Evolutionary conservation across 2,888 invertebrate species (phyloP).

Genomic region (Girardia tigrina): DNA sequence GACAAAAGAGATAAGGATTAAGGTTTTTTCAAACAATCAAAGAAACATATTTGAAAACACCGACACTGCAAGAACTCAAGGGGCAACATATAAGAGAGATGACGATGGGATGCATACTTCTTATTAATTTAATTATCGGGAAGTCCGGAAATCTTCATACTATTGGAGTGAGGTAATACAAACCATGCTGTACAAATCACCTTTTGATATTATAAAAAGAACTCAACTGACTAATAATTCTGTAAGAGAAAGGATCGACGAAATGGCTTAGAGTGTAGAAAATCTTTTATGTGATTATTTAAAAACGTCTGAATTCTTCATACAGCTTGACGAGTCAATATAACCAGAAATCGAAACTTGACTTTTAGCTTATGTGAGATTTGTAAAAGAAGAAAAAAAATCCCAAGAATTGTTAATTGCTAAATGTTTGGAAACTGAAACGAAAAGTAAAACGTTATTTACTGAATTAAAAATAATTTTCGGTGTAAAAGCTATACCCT

Average conservation of each 20-base stretch:
- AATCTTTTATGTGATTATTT: too few relatives aligned
- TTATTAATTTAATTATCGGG: conserved; percentile 15
- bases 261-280: conserved; percentile 14
- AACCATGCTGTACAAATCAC: background rate
- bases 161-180: conserved; percentile 19
- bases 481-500: conserved; percentile 13
- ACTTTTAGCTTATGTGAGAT: background rate
- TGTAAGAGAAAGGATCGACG: conserved; percentile 12
- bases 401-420: conserved; percentile 2
- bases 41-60: conserved; percentile 9
- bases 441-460: background rate
- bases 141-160: background rate
- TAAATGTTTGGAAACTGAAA: conserved; percentile 20
- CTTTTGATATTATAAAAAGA: conserved; percentile 11
- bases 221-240: conserved; percentile 8
- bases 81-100: background rate
- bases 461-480: too few relatives aligned
- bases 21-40: conserved; percentile 6
- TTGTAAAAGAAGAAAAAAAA: conserved; percentile 1
- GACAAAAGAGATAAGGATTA: too few relatives aligned
- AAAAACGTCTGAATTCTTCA: too few relatives aligned
- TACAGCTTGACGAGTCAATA: conserved; percentile 14
- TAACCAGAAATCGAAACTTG: background rate
- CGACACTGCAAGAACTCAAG: conserved; percentile 1
- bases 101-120: background rate